These are phyloP conservation scores for Notarius lentiginosus DNA, from an alignment of 2,113 vertebrate species.

Conservation along the genomic window DNA sequence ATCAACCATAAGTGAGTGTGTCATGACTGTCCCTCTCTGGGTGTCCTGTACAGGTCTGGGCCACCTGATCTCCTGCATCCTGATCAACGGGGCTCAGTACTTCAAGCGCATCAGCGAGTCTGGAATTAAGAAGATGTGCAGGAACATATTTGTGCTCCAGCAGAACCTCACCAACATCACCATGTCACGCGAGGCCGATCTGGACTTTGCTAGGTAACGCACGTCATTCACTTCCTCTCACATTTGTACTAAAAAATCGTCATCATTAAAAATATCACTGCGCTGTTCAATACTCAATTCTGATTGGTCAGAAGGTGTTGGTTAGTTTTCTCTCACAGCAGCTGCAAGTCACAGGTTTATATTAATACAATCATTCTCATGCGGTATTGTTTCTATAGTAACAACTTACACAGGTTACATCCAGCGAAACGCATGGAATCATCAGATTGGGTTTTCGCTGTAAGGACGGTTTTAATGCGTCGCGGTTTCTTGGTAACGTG, in stretches of 20 bases:
- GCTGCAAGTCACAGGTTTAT: background rate
- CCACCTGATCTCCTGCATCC: slow-evolving; percentile 96
- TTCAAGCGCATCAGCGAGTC: slow-evolving; percentile 98
- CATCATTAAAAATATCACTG: background rate
- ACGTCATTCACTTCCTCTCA: too few relatives aligned
- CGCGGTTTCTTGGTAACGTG: too few relatives aligned
- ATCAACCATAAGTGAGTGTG: background rate
- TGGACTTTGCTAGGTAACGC: slow-evolving; percentile 93
- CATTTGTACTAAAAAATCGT: background rate
- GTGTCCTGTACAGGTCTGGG: slow-evolving; percentile 81
- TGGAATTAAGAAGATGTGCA: slow-evolving; percentile 98
- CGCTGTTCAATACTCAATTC: background rate
- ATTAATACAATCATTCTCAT: background rate
- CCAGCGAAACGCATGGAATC: too few relatives aligned
- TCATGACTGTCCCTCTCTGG: background rate
- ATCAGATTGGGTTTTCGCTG: background rate
- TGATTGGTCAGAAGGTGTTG: background rate
- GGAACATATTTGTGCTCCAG: slow-evolving; percentile 98
- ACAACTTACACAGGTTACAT: background rate
- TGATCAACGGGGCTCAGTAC: slow-evolving; percentile 97
- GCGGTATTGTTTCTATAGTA: background rate
- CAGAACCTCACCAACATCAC: slow-evolving; percentile 99
- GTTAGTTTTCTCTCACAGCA: background rate
- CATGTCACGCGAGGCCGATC: slow-evolving; percentile 96
- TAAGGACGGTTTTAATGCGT: background rate